Base-by-base conservation (phyloP, 2,888 invertebrate species). In the Orthosia gothica region DNA sequence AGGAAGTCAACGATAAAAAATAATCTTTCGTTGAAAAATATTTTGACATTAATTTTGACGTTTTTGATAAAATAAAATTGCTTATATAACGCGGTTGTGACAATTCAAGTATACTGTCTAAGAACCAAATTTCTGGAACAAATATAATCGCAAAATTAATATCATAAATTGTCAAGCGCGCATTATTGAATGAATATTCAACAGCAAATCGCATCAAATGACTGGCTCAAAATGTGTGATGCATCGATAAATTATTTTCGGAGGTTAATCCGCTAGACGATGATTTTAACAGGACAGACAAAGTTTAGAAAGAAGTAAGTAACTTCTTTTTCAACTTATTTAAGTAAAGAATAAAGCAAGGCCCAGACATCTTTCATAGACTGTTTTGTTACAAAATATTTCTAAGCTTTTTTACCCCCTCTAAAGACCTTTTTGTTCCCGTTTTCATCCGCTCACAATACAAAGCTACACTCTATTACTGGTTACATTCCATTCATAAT, bases 401-500 rank as follows among this genome's bases (percentile, higher is more conserved):
- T 20, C 11, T 32, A 32, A 78, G 40, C 49, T 61, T 54, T 61
- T 74, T 74, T 20, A 3, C 18, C n/a, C 49, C 2, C 40, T 23
- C 20, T 32, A 23, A 49, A 18, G 1, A 55, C n/a, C 32, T 18
- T 72, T 64, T 26, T 26, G 40, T 54, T 73, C 15, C 7, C 63
- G 20, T 61, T 63, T 63, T 73, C 73, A 76, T 64, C 16, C 40
- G 20, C 52, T 40, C 9, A 72, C 26, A 59, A 81, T 26, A 74
- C 32, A 81, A 67, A 59, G 5, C 58, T 55, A 13, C 13, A 49
- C 16, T 47, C 58, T 67, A 49, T 61, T 45, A 62, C 18, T 58
- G 61, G 52, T 67, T n/a, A 26, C 63, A 68, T 75, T 74, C 67
- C 50, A 67, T 81, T 55, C 55, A 68, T 80, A 68, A 74, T 47